Evolutionary conservation across 2,113 vertebrate species (phyloP).

Genomic region (Crotalus helleri): DNA sequence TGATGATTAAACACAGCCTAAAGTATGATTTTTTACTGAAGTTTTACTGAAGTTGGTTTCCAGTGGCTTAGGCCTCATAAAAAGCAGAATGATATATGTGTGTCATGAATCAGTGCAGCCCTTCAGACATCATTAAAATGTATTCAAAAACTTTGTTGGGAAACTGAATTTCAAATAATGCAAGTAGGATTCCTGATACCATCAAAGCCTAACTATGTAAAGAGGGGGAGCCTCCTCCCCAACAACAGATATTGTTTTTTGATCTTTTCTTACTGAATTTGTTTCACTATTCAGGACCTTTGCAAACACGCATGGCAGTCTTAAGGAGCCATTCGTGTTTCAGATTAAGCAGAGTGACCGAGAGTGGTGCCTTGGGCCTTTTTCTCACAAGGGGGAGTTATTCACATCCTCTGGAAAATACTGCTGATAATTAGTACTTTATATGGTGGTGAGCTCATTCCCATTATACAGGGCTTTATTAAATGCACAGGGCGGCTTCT

Average conservation of each 20-base stretch:
- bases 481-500: constrained; percentile 62
- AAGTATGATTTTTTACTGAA: not conserved
- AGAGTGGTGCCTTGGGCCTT: constrained; percentile 54
- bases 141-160: constrained; percentile 38
- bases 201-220: constrained; percentile 45
- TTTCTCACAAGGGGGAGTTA: constrained; percentile 58
- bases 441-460: constrained; percentile 69
- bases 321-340: constrained; percentile 50
- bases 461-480: constrained; percentile 67
- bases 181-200: constrained; percentile 52
- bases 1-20: not conserved
- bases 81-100: constrained; percentile 21
- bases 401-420: constrained; percentile 68
- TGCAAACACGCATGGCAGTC: constrained; percentile 45
- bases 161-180: constrained; percentile 59
- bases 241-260: constrained; percentile 53
- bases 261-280: constrained; percentile 56
- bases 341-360: constrained; percentile 55
- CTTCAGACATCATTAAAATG: not conserved
- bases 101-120: not conserved
- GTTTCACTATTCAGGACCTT: constrained; percentile 53
- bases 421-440: constrained; percentile 75
- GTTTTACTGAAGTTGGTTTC: not conserved
- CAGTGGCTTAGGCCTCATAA: not conserved
- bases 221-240: constrained; percentile 6